Evolutionary conservation across 2,113 vertebrate genomes (phyloP).

Genomic region (Megaptera novaeangliae): DNA sequence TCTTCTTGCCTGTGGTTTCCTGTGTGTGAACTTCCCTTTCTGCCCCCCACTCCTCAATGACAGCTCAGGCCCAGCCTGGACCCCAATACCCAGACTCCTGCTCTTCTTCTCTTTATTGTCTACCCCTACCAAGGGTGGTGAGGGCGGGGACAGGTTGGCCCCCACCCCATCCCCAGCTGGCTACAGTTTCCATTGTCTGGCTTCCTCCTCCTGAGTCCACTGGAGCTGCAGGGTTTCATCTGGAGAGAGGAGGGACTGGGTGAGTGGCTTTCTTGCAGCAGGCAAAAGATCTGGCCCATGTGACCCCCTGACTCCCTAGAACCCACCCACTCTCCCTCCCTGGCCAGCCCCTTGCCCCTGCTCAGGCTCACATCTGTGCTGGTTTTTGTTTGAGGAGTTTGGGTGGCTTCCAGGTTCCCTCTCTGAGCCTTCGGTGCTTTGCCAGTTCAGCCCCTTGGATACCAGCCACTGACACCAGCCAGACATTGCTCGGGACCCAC

Average conservation of each 20-base stretch:
- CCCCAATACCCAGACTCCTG: neutral
- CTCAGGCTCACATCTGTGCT: neutral
- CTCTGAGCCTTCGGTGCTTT: neutral
- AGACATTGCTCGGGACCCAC: neutral
- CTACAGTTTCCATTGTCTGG: conserved; percentile 9
- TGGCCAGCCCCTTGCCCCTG: neutral
- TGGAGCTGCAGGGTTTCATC: neutral
- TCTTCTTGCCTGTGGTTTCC: neutral
- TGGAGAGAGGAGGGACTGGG: neutral
- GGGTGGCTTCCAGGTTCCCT: neutral
- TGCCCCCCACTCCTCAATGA: neutral
- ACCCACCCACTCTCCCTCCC: neutral
- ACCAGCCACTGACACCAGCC: neutral
- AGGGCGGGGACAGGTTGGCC: neutral
- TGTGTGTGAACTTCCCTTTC: neutral
- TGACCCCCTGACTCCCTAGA: neutral
- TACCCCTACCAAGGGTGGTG: neutral
- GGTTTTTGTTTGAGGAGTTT: neutral
- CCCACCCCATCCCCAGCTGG: neutral
- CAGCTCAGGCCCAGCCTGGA: neutral
- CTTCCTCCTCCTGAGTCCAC: conserved; percentile 46
- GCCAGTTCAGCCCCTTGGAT: neutral
- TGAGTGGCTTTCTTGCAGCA: neutral
- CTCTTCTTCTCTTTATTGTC: conserved; percentile 63
- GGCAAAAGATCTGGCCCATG: neutral